phyloP scores from a whole-genome alignment of 2,113 vertebrate species.

The Heterotilapia buettikoferi region DNA sequence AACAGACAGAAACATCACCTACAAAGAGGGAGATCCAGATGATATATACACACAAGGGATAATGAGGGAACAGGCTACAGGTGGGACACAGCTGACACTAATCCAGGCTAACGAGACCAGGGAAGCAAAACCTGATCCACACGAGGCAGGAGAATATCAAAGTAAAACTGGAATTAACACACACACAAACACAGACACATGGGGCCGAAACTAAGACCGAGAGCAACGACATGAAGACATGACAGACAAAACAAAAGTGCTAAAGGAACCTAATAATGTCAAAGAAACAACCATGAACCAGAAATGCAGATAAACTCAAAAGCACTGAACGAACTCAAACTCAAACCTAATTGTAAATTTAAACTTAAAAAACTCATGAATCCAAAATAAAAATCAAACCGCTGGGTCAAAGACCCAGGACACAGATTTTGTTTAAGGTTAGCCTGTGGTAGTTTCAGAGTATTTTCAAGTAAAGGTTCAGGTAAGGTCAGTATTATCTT shows the following conservation, averaged over 20 bases:
- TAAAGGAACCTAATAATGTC: neutral
- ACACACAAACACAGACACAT: neutral
- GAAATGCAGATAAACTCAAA: neutral
- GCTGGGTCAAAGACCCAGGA: neutral
- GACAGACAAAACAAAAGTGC: neutral
- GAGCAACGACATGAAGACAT: neutral
- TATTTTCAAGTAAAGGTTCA: neutral
- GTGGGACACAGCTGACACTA: neutral
- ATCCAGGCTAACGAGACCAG: neutral
- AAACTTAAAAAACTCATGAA: neutral
- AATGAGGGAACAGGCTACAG: neutral
- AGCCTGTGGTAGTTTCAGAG: neutral
- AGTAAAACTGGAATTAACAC: neutral
- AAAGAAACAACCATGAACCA: neutral
- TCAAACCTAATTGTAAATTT: neutral
- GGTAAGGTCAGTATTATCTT: neutral
- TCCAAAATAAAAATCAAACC: neutral
- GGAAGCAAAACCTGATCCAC: neutral
- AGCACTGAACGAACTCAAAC: neutral
- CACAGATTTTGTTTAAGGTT: neutral
- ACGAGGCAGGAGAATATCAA: neutral
- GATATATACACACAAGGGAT: neutral
- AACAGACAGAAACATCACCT: neutral
- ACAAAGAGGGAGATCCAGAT: neutral
- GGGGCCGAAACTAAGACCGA: neutral